Conservation (phyloP, 2,888 invertebrate species). For the Conchocele bisecta region DNA sequence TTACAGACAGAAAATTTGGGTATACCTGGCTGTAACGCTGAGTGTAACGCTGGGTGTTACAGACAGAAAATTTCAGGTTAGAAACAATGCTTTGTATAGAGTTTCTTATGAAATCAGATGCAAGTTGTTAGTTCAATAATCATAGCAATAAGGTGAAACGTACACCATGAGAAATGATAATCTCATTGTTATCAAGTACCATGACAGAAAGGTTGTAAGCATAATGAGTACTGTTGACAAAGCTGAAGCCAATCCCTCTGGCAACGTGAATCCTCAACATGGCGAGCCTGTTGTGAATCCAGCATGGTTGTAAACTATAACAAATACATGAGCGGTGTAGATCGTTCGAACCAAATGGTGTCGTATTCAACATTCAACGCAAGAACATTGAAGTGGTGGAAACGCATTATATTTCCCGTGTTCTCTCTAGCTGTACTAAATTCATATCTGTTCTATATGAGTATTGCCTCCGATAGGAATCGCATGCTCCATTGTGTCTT, state of each 20-base stretch:
- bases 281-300: constrained; percentile 2
- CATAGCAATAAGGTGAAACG: constrained; percentile 17
- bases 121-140: too few species aligned
- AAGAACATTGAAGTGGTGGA: constrained; percentile 52
- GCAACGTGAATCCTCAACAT: neutral
- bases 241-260: neutral
- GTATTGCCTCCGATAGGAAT: neutral
- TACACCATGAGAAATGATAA: constrained; percentile 2
- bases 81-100: too few species aligned
- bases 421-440: constrained; percentile 21
- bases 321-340: constrained; percentile 47
- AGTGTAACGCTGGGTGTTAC: too few species aligned
- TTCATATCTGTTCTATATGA: constrained; percentile 31
- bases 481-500: constrained; percentile 20
- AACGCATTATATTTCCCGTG: constrained; percentile 40
- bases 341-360: constrained; percentile 46
- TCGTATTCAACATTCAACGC: constrained; percentile 29
- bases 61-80: too few species aligned
- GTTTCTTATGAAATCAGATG: too few species aligned
- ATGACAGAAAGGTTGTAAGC: constrained; percentile 35
- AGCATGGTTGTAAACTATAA: constrained; percentile 21
- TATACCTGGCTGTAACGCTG: too few species aligned
- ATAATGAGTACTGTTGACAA: constrained; percentile 8
- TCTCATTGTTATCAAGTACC: constrained; percentile 20
- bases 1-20: too few species aligned